phyloP scores from a whole-genome alignment of 2,113 vertebrate species.

The Smithornis capensis region DNA sequence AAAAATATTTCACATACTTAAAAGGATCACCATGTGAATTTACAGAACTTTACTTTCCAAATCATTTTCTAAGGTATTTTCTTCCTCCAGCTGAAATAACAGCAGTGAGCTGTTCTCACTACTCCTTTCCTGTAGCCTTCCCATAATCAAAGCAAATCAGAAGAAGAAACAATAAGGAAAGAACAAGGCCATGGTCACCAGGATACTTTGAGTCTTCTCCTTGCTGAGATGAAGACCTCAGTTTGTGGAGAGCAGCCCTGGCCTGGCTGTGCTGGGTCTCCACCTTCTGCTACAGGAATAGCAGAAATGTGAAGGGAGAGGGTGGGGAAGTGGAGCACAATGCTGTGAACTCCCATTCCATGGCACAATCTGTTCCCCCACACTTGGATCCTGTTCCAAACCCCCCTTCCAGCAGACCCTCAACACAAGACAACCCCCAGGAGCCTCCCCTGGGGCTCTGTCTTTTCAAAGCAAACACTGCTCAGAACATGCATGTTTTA shows the following conservation, averaged over 20 bases:
- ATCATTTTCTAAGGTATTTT: not conserved
- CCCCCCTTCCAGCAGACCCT: not conserved
- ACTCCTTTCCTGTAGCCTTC: not conserved
- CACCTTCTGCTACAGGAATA: not conserved
- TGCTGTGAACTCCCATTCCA: not conserved
- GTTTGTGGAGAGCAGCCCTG: not conserved
- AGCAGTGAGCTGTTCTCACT: not conserved
- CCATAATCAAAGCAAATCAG: conserved; percentile 13
- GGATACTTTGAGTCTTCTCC: not conserved
- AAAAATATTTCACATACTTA: conserved; percentile 57
- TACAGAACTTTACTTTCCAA: conserved; percentile 15
- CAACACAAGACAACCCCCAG: not conserved
- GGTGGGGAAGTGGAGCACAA: not conserved
- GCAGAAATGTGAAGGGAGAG: not conserved
- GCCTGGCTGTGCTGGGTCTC: not conserved
- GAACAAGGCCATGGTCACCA: not conserved
- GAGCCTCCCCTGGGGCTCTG: not conserved
- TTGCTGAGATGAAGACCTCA: not conserved
- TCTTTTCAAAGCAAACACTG: conserved; percentile 37
- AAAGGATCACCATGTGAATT: conserved; percentile 21
- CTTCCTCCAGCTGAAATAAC: conserved; percentile 63
- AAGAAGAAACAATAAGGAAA: not conserved
- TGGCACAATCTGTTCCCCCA: not conserved
- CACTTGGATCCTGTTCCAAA: not conserved
- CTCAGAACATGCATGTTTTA: not conserved